Percentiles rank a stretch among this genome's conserved stretches.
These are phyloP conservation scores for Apocrypta bakeri DNA, from an alignment of 1,140 invertebrate genomes.

Conservation along the genomic window DNA sequence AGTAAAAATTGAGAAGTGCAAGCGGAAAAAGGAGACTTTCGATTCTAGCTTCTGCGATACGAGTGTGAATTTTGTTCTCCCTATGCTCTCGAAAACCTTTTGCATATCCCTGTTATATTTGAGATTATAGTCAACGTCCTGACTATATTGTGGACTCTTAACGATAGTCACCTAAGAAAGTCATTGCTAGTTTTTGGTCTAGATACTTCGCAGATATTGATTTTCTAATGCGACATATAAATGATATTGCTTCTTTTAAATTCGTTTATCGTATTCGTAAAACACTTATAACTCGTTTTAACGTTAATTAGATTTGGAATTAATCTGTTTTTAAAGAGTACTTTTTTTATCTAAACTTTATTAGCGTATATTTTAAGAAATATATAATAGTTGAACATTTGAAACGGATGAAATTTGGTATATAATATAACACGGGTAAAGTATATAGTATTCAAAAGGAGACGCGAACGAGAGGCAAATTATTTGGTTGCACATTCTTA, in stretches of 20 bases:
- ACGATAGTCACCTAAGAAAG: background rate
- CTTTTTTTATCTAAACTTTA: background rate
- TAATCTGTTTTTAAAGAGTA: background rate
- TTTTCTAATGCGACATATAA: constrained; percentile 5
- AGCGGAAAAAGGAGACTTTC: constrained; percentile 35
- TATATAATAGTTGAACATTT: background rate
- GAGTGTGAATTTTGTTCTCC: constrained; percentile 38
- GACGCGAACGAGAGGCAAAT: background rate
- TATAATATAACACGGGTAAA: background rate
- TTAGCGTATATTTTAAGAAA: background rate
- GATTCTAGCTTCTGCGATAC: constrained; percentile 38
- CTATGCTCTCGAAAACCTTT: constrained; percentile 12
- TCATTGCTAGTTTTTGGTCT: constrained; percentile 14
- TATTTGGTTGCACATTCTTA: background rate
- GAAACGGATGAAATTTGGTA: background rate
- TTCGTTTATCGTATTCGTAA: constrained; percentile 23
- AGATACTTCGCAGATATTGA: background rate
- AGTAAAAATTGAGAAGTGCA: constrained; percentile 34
- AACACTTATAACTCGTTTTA: background rate
- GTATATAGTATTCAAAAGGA: background rate
- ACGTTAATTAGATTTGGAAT: background rate
- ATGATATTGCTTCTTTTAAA: background rate
- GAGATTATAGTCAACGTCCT: constrained; percentile 1
- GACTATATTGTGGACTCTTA: background rate
- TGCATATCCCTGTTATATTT: background rate